Percentiles rank a stretch among this genome's conserved stretches.
phyloP scores from a whole-genome alignment of 2,113 vertebrate genomes.

The Aepyceros melampus region DNA sequence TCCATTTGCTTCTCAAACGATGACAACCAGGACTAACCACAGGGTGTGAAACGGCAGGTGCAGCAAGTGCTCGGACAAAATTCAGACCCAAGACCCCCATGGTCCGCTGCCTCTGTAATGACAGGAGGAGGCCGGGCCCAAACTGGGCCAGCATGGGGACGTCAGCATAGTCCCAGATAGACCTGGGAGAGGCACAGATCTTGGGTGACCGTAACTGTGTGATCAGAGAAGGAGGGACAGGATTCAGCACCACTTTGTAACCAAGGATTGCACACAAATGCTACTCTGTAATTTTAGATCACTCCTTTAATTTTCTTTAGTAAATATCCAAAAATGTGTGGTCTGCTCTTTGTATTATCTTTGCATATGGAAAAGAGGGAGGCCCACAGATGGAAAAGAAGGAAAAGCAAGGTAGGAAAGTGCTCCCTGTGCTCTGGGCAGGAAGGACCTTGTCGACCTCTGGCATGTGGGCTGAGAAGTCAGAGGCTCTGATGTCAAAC shows the following conservation, averaged over 20 bases:
- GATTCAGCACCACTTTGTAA: background rate
- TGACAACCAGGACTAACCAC: background rate
- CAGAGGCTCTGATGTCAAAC: background rate
- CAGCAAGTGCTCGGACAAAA: background rate
- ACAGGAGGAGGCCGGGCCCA: background rate
- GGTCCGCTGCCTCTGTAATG: background rate
- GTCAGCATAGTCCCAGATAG: background rate
- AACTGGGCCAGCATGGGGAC: background rate
- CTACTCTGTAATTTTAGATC: background rate
- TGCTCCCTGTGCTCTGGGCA: background rate
- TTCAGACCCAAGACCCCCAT: background rate
- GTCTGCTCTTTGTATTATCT: background rate
- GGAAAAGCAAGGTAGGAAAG: background rate
- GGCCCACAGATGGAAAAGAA: background rate
- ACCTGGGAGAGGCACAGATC: background rate
- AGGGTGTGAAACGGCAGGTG: background rate
- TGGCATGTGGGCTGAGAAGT: background rate
- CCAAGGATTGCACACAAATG: background rate
- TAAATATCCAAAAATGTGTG: background rate
- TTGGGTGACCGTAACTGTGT: background rate
- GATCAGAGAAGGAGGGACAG: background rate
- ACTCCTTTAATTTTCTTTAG: background rate
- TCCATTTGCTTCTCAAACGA: background rate
- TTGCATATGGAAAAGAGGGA: background rate
- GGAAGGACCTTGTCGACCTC: background rate